phyloP scores from a whole-genome alignment of 1,140 invertebrate species.

The Drosophila ambigua region DNA sequence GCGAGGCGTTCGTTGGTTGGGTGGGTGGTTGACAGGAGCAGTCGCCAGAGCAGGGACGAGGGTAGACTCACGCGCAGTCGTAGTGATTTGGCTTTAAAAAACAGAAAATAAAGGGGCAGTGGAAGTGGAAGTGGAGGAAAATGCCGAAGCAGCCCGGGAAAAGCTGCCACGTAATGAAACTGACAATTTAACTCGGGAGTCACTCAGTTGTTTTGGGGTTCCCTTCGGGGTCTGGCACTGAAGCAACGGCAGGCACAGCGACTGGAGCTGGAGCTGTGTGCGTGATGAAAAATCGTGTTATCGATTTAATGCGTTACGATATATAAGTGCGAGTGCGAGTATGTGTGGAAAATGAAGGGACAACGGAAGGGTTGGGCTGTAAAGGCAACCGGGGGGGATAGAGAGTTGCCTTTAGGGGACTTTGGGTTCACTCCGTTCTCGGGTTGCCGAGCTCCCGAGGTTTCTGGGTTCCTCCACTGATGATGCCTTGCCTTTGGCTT shows the following conservation, averaged over 20 bases:
- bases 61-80: constrained; percentile 67
- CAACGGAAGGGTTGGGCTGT: constrained; percentile 5
- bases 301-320: constrained; percentile 77
- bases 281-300: constrained; percentile 81
- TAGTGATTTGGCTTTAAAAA: constrained; percentile 79
- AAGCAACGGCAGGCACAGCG: constrained; percentile 9
- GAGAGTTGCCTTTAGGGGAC: not conserved
- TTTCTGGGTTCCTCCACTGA: not conserved
- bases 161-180: constrained; percentile 78
- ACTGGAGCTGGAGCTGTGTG: constrained; percentile 30
- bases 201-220: constrained; percentile 49
- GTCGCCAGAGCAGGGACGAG: not conserved
- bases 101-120: constrained; percentile 14
- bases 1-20: no score
- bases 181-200: constrained; percentile 77
- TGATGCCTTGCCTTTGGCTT: constrained; percentile 34
- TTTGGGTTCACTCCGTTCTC: constrained; percentile 4
- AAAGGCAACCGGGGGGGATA: not conserved
- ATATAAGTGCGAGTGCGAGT: constrained; percentile 2
- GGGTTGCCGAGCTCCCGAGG: not conserved
- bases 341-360: constrained; percentile 26
- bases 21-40: constrained; percentile 12
- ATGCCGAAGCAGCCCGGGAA: constrained; percentile 25
- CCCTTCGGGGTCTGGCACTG: constrained; percentile 8
- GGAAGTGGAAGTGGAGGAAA: constrained; percentile 6